Conservation (phyloP, 2,888 invertebrate species). For the Argyra leucocephala region DNA sequence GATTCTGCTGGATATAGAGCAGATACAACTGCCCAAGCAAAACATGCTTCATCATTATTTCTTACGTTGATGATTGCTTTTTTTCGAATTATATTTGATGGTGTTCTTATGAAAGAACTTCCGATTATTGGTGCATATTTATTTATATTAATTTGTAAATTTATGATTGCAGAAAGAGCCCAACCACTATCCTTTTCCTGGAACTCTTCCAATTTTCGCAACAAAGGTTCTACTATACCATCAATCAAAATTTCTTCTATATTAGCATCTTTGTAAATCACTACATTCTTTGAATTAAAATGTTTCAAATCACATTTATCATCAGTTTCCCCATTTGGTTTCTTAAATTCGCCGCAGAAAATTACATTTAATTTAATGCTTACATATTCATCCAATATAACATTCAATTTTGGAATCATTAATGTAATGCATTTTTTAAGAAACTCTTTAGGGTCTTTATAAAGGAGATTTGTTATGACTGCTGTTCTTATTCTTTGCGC, state of each 20-base stretch:
- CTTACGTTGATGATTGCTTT: not conserved
- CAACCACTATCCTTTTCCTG: conserved; percentile 3
- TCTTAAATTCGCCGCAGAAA: not conserved
- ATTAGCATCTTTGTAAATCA: not conserved
- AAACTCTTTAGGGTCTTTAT: not conserved
- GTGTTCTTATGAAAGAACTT: not conserved
- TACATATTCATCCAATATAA: not conserved
- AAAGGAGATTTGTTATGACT: not conserved
- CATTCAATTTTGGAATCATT: not conserved
- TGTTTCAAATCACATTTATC: too few species aligned
- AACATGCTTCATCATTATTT: not conserved
- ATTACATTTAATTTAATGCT: not conserved
- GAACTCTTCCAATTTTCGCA: not conserved
- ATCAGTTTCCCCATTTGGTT: not conserved
- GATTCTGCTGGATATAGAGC: not conserved
- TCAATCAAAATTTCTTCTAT: not conserved
- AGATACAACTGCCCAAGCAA: not conserved
- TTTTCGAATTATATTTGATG: not conserved
- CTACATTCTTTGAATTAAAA: too few species aligned
- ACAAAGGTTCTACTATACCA: not conserved
- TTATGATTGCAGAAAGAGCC: conserved; percentile 1
- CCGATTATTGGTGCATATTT: not conserved
- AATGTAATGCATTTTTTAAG: not conserved
- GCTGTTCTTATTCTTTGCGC: not conserved
- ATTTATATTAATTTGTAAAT: conserved; percentile 7